Evolutionary conservation across 2,113 vertebrate species (phyloP), one percentile per base, ranked within the genome.

Genomic region (Hydrolagus affinis): DNA sequence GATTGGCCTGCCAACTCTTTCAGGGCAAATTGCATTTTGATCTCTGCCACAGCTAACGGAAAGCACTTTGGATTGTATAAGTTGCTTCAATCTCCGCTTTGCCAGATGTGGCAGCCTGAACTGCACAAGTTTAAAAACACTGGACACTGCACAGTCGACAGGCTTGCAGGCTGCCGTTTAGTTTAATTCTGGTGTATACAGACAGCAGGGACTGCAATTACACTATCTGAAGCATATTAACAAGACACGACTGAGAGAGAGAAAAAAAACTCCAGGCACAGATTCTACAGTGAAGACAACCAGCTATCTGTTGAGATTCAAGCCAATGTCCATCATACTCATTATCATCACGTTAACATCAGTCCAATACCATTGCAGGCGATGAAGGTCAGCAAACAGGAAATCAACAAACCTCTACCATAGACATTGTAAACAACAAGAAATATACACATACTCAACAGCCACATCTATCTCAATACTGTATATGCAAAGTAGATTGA

Each of bases 11-110:
- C 21, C 4, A 60, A 23, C 56, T 77, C 56, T 60, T 76, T 76
- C n/a, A 60, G 56, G 75, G 56, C 75, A 60, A 77, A 77, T 77
- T 77, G 23, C 2, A 60, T 77, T 77, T 77, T 60, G 44, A 44
- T 44, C 44, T 3, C 44, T 3, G n/a, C 21, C 0, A 57, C 56
- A 25, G 75, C n/a, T 77, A 77, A 59, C 56, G 44, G 44, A 44
- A 44, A 44, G n/a, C 56, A n/a, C n/a, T 77, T 59, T 73, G n/a
- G 70, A 25, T 56, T 3, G 21, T 21, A 77, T 44, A 60, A 6
- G n/a, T 77, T 73, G 25, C 21, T 60, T 77, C 21, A n/a, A 23
- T 60, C n/a, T 77, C 25, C 56, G 59, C 21, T 60, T 77, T 77
- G 56, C 75, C n/a, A 25, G 21, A 77, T 77, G 75, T 60, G 75